These are phyloP conservation scores for Odontomyia ornata DNA, from an alignment of 2,888 invertebrate genomes.

Conservation along the genomic window DNA sequence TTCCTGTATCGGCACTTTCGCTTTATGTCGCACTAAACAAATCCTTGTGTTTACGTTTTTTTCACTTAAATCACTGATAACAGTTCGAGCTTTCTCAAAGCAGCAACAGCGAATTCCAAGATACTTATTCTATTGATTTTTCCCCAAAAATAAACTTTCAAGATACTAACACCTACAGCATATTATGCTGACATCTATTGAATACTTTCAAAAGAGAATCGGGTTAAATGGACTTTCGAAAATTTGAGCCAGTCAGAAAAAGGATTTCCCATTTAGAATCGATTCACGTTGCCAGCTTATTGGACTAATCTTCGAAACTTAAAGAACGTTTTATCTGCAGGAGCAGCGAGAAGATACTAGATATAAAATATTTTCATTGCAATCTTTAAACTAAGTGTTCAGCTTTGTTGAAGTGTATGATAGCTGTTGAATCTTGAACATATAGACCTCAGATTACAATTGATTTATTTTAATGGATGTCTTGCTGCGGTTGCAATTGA, in stretches of 20 bases:
- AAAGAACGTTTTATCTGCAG: too few relatives aligned
- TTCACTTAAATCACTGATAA: background rate
- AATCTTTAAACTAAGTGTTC: background rate
- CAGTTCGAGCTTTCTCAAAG: background rate
- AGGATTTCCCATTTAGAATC: too few relatives aligned
- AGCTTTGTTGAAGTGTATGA: background rate
- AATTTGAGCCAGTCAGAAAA: too few relatives aligned
- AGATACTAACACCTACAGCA: background rate
- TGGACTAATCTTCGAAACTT: too few relatives aligned
- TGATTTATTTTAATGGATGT: slow-evolving; percentile 46
- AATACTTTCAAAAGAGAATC: background rate
- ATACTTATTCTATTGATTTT: slow-evolving; percentile 30
- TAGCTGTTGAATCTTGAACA: background rate
- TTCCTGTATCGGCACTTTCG: background rate
- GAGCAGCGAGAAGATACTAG: background rate
- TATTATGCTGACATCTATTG: slow-evolving; percentile 31
- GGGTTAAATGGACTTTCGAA: background rate
- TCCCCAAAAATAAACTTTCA: slow-evolving; percentile 1
- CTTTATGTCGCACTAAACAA: background rate
- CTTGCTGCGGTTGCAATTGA: slow-evolving; percentile 46
- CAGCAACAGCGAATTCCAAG: background rate
- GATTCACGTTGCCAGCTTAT: too few relatives aligned
- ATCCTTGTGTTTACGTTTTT: background rate
- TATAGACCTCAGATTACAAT: slow-evolving; percentile 7
- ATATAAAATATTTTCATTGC: background rate